Base-by-base conservation (phyloP, 1,140 invertebrate species). In the Cydia pomonella region DNA sequence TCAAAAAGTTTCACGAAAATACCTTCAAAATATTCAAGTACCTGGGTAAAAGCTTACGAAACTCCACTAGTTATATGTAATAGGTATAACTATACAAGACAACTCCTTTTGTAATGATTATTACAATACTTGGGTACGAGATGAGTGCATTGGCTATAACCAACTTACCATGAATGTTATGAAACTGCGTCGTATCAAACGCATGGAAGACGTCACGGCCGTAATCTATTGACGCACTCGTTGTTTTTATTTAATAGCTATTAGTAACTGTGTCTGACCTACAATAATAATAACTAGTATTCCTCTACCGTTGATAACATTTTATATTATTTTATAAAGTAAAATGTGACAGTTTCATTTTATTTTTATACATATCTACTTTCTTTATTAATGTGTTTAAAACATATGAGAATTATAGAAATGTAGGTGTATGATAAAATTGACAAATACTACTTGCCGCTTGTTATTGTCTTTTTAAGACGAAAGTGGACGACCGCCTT, bases 151-250 rank as follows among this genome's bases (percentile, higher is more conserved):
- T n/a, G 23, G 2, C 12, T 27, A 66, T 66, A 66, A 29, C 27
- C 13, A 27, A 23, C 62, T 13, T 66, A 27, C 16, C 29, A 5
- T 18, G 63, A 29, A 23, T 23, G 53, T 59, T 59, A 59, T 59
- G 53, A 59, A 59, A 64, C 63, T 64, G 64, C 64, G 64, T 27
- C 29, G 27, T 69, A 69, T 69, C 64, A 33, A 18, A 21, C 12
- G 4, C 27, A 21, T 27, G n/a, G 29, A 64, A 38, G 29, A 69
- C 64, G 64, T 69, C 64, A 69, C 29, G 4, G 64, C 16, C 29
- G 16, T 69, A 38, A 69, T 69, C 64, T 69, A 33, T 69, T 69
- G 64, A 69, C 64, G 64, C 64, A 33, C 2, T 33, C 27, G 27
- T 38, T 59, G 53, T 59, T 59, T 23, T 59, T 21, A 18, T 53